Evolutionary conservation across 2,113 vertebrate species (phyloP).

Genomic region (Laticauda laticaudata): DNA sequence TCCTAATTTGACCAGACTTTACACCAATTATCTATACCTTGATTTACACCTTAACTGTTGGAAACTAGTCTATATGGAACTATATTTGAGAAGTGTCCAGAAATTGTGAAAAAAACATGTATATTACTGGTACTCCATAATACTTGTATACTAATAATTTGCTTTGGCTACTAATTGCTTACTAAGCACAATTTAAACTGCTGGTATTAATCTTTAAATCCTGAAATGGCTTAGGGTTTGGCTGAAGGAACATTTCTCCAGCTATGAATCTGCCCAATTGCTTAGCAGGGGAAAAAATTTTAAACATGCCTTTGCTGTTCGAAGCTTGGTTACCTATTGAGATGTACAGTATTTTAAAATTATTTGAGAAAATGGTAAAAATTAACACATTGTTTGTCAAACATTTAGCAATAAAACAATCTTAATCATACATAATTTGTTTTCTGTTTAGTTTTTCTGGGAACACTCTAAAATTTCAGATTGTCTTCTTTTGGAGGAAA

Average conservation of each 20-base stretch:
- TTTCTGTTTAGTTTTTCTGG: neutral
- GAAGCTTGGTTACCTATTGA: neutral
- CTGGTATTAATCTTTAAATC: neutral
- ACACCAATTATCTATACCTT: neutral
- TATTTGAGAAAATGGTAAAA: neutral
- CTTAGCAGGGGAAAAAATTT: neutral
- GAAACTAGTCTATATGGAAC: neutral
- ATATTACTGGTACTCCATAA: neutral
- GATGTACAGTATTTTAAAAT: neutral
- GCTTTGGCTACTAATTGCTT: neutral
- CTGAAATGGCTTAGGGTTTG: neutral
- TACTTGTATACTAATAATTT: neutral
- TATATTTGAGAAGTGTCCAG: neutral
- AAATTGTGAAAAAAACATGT: neutral
- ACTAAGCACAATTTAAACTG: neutral
- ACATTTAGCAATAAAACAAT: neutral
- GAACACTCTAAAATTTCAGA: neutral
- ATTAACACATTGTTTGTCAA: neutral
- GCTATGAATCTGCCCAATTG: neutral
- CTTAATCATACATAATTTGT: neutral
- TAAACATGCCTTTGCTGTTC: neutral
- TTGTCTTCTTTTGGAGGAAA: neutral
- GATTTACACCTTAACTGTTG: neutral
- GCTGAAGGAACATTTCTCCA: neutral
- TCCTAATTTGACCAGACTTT: neutral